Conservation (phyloP, 2,797 vertebrate genomes). For the Clarias laeviceps region DNA sequence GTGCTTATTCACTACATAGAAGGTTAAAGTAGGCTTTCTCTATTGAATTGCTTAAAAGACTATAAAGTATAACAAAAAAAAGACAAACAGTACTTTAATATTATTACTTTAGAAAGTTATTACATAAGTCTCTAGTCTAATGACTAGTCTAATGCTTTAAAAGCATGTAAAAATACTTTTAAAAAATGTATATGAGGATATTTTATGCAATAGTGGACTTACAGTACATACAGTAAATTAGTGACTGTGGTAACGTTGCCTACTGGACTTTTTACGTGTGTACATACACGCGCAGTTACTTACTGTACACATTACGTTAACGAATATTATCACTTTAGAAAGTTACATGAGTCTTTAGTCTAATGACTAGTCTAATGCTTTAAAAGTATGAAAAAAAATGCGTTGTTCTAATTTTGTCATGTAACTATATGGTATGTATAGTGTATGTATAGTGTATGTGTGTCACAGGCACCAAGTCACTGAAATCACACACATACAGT, state of each 20-base stretch:
- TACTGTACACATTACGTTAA: too few relatives aligned
- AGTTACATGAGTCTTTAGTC: neutral
- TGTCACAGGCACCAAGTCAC: too few relatives aligned
- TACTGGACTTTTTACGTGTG: too few relatives aligned
- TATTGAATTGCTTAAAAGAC: neutral
- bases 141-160: neutral
- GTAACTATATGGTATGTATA: neutral
- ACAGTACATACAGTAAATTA: too few relatives aligned
- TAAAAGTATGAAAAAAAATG: neutral
- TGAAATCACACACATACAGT: too few relatives aligned
- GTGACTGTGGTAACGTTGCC: too few relatives aligned
- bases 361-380: neutral
- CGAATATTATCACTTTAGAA: neutral
- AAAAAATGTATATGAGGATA: too few relatives aligned
- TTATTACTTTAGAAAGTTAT: neutral
- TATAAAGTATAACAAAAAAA: neutral
- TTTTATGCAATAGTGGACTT: too few relatives aligned
- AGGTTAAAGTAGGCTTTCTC: neutral
- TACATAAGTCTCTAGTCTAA: neutral
- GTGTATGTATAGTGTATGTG: too few relatives aligned
- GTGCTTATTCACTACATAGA: neutral
- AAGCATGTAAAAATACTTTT: neutral
- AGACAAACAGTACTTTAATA: neutral
- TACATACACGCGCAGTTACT: too few relatives aligned
- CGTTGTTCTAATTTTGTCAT: neutral